phyloP scores from a whole-genome alignment of 1,140 invertebrate species.

The Diorhabda sublineata region DNA sequence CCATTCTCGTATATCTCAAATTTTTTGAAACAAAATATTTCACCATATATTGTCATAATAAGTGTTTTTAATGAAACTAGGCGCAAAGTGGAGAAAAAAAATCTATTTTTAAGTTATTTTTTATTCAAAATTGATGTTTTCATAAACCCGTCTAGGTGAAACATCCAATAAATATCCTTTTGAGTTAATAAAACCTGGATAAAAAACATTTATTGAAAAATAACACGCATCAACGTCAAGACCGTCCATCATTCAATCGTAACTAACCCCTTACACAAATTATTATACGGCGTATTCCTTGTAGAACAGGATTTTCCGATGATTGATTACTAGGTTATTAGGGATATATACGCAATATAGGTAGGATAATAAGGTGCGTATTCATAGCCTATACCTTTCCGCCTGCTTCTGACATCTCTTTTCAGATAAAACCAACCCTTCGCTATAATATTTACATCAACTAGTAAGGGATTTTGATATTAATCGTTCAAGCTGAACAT shows the following conservation, averaged over 20 bases:
- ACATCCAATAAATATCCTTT: not conserved
- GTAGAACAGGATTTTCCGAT: constrained; percentile 14
- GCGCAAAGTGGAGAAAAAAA: too few relatives aligned
- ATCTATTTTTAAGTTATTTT: too few relatives aligned
- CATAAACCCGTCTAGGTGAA: not conserved
- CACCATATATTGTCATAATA: too few relatives aligned
- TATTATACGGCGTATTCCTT: constrained; percentile 2
- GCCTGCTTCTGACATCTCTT: constrained; percentile 1
- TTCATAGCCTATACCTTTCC: constrained; percentile 12
- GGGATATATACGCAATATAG: constrained; percentile 12
- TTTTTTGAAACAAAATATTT: too few relatives aligned
- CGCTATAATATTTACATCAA: constrained; percentile 7
- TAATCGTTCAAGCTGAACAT: constrained; percentile 13
- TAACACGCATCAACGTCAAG: constrained; percentile 1
- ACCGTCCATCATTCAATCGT: not conserved
- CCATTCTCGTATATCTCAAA: too few relatives aligned
- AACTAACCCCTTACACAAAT: not conserved
- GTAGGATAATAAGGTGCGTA: constrained; percentile 12
- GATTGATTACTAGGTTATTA: constrained; percentile 14
- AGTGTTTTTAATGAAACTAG: too few relatives aligned
- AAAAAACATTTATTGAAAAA: constrained; percentile 1
- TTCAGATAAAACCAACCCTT: constrained; percentile 4
- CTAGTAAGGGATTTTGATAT: constrained; percentile 3
- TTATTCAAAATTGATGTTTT: not conserved
- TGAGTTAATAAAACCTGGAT: too few relatives aligned